These are phyloP conservation scores for Nannospalax galili DNA, from an alignment of 2,113 vertebrate genomes.

Conservation along the genomic window DNA sequence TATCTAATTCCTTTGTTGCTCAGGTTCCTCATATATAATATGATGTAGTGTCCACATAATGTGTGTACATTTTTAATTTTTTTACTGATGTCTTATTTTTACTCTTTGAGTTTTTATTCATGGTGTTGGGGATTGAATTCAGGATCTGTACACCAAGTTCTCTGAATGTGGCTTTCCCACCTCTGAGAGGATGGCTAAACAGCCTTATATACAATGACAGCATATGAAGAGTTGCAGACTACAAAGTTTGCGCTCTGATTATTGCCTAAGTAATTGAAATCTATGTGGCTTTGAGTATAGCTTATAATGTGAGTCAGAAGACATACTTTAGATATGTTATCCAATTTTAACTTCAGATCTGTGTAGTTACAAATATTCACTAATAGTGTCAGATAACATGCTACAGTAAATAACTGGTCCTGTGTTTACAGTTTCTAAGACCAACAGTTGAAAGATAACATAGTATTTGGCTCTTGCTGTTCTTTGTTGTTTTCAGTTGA, in stretches of 20 bases:
- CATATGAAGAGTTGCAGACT: neutral
- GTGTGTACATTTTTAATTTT: neutral
- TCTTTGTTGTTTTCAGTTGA: neutral
- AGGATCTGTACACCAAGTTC: neutral
- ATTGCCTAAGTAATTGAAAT: conserved; percentile 17
- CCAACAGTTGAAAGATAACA: neutral
- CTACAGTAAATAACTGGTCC: conserved; percentile 19
- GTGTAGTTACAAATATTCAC: neutral
- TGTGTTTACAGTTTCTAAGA: conserved; percentile 43
- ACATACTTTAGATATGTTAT: conserved; percentile 42
- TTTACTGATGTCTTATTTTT: neutral
- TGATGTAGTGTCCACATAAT: neutral
- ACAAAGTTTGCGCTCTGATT: neutral
- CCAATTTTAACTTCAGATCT: conserved; percentile 33
- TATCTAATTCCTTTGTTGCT: neutral
- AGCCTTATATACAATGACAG: neutral
- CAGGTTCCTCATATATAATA: neutral
- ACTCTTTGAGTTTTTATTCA: neutral
- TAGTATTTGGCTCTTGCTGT: neutral
- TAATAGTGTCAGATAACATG: conserved; percentile 8
- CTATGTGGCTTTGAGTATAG: conserved; percentile 16
- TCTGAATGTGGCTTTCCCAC: neutral
- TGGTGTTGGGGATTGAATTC: neutral
- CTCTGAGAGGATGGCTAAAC: neutral
- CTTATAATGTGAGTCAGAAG: conserved; percentile 29